phyloP scores from a whole-genome alignment of 2,113 vertebrate species.

The Rhynchomys soricoides region DNA sequence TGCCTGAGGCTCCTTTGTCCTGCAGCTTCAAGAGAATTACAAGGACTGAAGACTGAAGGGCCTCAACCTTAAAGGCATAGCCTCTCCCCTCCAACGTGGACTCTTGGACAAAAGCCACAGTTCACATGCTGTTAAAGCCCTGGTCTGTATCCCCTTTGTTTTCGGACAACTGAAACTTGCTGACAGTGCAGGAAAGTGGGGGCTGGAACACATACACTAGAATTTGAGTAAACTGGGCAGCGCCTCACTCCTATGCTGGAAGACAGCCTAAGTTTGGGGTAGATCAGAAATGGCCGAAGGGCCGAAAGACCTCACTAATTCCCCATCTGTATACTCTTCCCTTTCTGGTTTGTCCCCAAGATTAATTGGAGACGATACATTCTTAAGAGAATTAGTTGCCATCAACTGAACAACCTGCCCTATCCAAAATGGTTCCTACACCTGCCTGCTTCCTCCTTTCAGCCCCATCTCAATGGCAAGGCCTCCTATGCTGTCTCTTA shows the following conservation, averaged over 20 bases:
- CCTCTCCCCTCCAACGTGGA: not conserved
- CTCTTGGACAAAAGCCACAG: not conserved
- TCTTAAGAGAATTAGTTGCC: not conserved
- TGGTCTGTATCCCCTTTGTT: not conserved
- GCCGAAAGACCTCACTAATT: not conserved
- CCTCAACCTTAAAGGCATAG: not conserved
- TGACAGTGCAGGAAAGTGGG: not conserved
- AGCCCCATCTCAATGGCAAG: not conserved
- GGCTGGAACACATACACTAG: not conserved
- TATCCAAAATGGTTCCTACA: not conserved
- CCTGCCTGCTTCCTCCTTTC: too few species aligned
- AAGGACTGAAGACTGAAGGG: not conserved
- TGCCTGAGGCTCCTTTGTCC: not conserved
- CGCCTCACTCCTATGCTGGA: not conserved
- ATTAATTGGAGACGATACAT: not conserved
- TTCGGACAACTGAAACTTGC: not conserved
- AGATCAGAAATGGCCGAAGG: rapidly evolving
- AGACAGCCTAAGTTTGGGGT: not conserved
- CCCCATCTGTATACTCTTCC: not conserved
- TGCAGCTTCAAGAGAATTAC: not conserved
- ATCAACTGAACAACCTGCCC: too few species aligned
- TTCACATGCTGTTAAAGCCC: not conserved
- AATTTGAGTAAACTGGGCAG: not conserved
- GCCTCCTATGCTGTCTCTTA: not conserved
- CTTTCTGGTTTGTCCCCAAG: not conserved